Conservation (phyloP, 2,888 invertebrate species). For the Gibbula magus region DNA sequence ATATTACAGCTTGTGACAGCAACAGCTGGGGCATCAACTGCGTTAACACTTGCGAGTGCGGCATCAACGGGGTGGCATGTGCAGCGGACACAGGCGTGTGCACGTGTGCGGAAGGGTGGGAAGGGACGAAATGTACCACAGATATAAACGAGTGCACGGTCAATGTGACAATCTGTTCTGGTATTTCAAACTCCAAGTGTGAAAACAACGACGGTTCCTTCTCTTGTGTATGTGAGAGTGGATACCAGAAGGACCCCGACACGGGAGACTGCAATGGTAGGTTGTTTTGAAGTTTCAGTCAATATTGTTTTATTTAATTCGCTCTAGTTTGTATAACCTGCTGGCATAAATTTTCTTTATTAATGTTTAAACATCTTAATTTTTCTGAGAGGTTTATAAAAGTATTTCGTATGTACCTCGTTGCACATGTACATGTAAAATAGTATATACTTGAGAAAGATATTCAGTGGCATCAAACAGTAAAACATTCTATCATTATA, state of each 20-base stretch:
- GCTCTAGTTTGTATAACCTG: neutral
- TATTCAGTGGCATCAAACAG: too few relatives aligned
- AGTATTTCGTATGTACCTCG: too few relatives aligned
- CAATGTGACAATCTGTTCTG: neutral
- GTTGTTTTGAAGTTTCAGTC: neutral
- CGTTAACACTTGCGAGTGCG: neutral
- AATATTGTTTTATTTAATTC: neutral
- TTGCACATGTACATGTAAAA: too few relatives aligned
- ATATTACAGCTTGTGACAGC: conserved; percentile 10
- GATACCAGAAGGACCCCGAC: neutral
- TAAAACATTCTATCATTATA: too few relatives aligned
- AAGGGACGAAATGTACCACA: neutral
- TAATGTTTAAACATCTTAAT: too few relatives aligned
- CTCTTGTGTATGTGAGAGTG: conserved; percentile 19
- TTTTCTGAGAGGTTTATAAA: too few relatives aligned
- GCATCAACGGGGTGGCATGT: too few relatives aligned
- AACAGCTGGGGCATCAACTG: conserved; percentile 19
- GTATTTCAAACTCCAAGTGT: conserved; percentile 15
- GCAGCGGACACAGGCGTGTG: neutral
- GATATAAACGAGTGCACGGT: conserved; percentile 13
- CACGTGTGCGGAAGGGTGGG: neutral
- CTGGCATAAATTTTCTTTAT: neutral
- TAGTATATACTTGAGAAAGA: too few relatives aligned
- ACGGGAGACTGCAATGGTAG: conserved; percentile 17
- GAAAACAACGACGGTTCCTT: conserved; percentile 23